Conservation (phyloP, 2,888 invertebrate genomes). For the Drepana falcataria region DNA sequence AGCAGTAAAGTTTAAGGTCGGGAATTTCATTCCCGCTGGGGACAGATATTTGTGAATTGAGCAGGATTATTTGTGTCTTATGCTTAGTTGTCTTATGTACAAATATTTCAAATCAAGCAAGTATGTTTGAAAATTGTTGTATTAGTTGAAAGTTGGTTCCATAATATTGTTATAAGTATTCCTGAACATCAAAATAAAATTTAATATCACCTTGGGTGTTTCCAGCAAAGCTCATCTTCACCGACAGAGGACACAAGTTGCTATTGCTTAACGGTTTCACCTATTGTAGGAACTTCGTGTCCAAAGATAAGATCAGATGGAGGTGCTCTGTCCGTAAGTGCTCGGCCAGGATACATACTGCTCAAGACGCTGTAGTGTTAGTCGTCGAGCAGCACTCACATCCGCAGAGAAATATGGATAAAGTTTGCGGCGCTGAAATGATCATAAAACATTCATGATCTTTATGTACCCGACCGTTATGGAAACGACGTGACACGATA, state of each 20-base stretch:
- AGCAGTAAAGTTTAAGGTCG: too few species aligned
- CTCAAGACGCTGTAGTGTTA: constrained; percentile 13
- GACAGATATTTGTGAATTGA: too few species aligned
- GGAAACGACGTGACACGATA: too few species aligned
- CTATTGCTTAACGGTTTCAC: constrained; percentile 26
- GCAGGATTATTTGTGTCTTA: too few species aligned
- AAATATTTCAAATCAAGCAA: too few species aligned
- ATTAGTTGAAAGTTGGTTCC: too few species aligned
- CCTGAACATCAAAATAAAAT: not conserved
- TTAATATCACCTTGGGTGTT: constrained; percentile 7
- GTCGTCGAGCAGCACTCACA: constrained; percentile 13
- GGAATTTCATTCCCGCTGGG: too few species aligned
- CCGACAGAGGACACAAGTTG: constrained; percentile 19
- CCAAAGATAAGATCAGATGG: constrained; percentile 30
- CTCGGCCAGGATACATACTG: constrained; percentile 33
- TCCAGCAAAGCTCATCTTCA: constrained; percentile 15
- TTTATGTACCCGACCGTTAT: too few species aligned
- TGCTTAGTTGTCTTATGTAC: too few species aligned
- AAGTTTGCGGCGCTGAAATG: not conserved
- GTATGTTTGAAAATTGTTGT: too few species aligned
- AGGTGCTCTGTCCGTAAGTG: constrained; percentile 29
- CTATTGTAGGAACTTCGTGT: constrained; percentile 21
- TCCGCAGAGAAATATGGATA: not conserved
- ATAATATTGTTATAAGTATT: too few species aligned
- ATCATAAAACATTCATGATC: not conserved